A percentile compares a stretch with the other conserved stretches of the same genome.
phyloP scores from a whole-genome alignment of 2,797 vertebrate genomes.

The Brachyrhaphis roseni region DNA sequence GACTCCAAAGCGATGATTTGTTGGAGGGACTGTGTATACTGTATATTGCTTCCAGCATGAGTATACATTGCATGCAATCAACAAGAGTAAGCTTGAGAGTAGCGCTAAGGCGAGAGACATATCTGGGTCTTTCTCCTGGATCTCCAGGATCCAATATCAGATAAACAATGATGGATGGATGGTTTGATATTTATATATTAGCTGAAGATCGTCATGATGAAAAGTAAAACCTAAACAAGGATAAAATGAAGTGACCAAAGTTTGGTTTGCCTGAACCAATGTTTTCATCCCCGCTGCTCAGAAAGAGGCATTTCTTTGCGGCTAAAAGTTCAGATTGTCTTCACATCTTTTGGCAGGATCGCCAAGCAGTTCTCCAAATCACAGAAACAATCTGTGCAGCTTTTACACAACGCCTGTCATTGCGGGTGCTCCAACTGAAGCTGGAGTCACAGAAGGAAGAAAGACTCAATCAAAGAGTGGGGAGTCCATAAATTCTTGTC shows the following conservation, averaged over 20 bases:
- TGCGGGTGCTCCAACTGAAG: neutral
- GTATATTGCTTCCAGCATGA: no score
- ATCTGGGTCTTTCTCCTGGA: neutral
- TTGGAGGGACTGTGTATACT: neutral
- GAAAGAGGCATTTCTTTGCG: neutral
- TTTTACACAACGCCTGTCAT: neutral
- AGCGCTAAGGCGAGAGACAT: neutral
- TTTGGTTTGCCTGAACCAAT: neutral
- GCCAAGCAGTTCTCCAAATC: neutral
- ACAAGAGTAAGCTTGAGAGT: neutral
- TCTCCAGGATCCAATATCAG: neutral
- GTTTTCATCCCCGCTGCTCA: neutral
- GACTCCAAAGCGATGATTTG: neutral
- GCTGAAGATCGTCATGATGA: neutral
- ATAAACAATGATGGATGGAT: neutral
- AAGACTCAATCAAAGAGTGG: conserved; percentile 19
- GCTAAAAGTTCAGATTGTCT: neutral
- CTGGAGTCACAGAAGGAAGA: conserved; percentile 1
- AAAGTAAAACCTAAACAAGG: neutral
- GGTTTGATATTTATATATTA: neutral
- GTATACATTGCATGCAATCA: neutral
- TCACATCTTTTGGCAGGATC: neutral
- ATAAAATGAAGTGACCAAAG: neutral
- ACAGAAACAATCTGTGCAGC: neutral
- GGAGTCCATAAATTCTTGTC: conserved; percentile 18